Base-by-base conservation (phyloP, 2,888 invertebrate genomes). In the Oxyscelio sp. region DNA sequence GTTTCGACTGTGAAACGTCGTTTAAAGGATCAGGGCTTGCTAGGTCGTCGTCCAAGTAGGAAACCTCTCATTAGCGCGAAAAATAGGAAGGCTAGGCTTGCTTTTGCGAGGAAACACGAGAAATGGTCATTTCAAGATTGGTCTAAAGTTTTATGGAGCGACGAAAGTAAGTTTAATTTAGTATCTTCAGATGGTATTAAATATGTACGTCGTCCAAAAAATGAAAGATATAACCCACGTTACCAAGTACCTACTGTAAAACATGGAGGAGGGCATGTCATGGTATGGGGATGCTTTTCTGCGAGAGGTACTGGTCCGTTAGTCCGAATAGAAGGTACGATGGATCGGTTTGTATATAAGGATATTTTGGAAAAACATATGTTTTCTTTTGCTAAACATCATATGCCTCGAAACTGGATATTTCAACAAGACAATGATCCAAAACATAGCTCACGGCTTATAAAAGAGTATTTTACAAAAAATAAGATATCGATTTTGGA, bases 111-210 rank as follows among this genome's bases (percentile, higher is more conserved):
- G 31, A 17, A 22, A 43, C 31, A 58, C 48, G 15, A n/a, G 8
- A 9, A 31, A 0, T 50, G 50, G 65, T 13, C 65, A 40, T 8
- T 8, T 27, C 8, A 54, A 19, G 34, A 68, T 11, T 54, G 54
- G 68, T 17, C 40, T 15, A 54, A 54, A 43, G 65, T 77, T 15
- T 31, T 81, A 40, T 81, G 61, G 63, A 75, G 56, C 22, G 81
- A 81, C 17, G 81, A 81, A 70, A 63, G 48, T 38, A 77, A 81
- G 19, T 81, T 81, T 5, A 79, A 81, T 58, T 40, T 77, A 31
- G 4, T 75, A 0, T 56, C 65, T 11, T 65, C 65, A 4, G 68
- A 78, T 61, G 77, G 68, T 19, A 59, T 50, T 8, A 68, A 43
- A 13, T 74, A 74, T 63, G 63, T 74, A 31, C 19, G 74, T 11